Percentiles rank a stretch among this genome's conserved stretches.
Evolutionary conservation across 2,888 invertebrate species (phyloP).

Genomic region (Tetramorium bicarinatum): DNA sequence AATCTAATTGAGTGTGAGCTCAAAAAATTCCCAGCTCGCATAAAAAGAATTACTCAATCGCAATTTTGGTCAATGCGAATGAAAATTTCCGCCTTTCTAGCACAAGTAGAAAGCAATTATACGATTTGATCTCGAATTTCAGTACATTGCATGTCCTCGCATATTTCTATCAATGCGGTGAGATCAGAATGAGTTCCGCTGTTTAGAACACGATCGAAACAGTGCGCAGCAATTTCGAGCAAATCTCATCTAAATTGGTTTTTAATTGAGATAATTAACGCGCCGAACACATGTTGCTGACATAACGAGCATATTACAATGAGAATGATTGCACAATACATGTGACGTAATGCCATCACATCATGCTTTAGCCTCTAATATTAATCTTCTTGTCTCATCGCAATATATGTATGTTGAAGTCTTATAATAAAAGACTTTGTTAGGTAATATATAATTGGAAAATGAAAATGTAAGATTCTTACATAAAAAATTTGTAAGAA

Average conservation of each 20-base stretch:
- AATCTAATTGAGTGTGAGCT: neutral
- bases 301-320: constrained; percentile 29
- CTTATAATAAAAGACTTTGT: constrained; percentile 27
- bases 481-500: constrained; percentile 1
- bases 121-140: constrained; percentile 3
- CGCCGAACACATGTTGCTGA: constrained; percentile 24
- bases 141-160: neutral
- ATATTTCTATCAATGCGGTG: neutral
- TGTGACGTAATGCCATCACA: constrained; percentile 33
- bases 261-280: constrained; percentile 53
- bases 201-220: constrained; percentile 9
- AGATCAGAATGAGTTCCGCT: constrained; percentile 23
- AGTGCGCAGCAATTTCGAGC: constrained; percentile 31
- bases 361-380: constrained; percentile 11
- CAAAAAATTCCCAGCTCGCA: neutral
- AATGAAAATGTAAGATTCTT: neutral
- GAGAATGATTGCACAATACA: constrained; percentile 29
- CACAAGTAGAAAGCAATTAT: neutral
- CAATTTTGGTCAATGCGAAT: neutral
- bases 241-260: constrained; percentile 52
- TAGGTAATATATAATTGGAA: constrained; percentile 16
- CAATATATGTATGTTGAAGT: neutral
- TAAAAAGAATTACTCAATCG: neutral
- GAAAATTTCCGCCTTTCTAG: constrained; percentile 4
- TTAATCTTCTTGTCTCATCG: constrained; percentile 32